These are phyloP conservation scores for Balaenoptera acutorostrata DNA, from an alignment of 2,113 vertebrate genomes.

Conservation along the genomic window DNA sequence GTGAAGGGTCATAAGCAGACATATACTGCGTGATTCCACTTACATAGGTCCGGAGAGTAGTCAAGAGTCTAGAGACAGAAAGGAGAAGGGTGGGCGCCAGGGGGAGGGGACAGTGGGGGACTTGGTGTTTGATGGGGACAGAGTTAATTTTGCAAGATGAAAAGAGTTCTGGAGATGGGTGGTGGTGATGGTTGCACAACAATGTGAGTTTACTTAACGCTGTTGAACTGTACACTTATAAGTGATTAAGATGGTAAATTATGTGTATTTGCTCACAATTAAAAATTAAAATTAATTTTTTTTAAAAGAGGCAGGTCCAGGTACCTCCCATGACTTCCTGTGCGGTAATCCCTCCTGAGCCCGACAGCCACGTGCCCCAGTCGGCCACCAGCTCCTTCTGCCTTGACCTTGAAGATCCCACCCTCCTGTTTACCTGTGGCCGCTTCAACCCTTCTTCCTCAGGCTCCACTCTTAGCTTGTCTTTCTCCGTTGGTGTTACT, in stretches of 20 bases:
- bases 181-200: background rate
- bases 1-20: background rate
- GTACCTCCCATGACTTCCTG: background rate
- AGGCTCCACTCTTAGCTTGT: background rate
- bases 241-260: background rate
- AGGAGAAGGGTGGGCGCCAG: background rate
- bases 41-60: background rate
- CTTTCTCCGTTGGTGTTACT: too few species aligned
- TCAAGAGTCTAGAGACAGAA: background rate
- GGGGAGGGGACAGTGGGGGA: background rate
- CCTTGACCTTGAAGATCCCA: background rate
- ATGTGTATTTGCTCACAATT: background rate
- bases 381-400: background rate
- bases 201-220: background rate
- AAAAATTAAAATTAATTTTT: background rate
- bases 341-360: background rate
- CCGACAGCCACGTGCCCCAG: rapidly evolving
- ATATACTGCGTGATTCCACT: rapidly evolving
- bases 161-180: background rate
- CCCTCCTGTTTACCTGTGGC: background rate
- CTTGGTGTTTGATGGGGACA: background rate
- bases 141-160: background rate
- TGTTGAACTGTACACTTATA: background rate
- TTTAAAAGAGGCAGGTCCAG: background rate
- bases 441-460: background rate